These are phyloP conservation scores for Brachionus rubens DNA, from an alignment of 1,140 invertebrate species.

Conservation along the genomic window DNA sequence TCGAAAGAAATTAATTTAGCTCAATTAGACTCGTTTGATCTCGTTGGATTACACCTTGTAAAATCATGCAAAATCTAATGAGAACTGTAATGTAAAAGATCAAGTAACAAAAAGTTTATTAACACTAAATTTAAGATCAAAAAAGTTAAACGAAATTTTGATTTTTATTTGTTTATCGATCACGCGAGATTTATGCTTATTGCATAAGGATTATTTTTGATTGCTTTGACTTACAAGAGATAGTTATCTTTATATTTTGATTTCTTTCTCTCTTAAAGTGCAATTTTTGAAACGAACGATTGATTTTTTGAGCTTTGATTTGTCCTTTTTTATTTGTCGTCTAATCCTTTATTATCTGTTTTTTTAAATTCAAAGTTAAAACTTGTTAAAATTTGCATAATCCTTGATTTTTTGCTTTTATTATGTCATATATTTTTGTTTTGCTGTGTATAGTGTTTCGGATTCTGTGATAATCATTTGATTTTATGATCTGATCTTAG, in stretches of 20 bases:
- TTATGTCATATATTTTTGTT: constrained; percentile 28
- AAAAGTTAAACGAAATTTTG: background rate
- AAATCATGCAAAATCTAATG: background rate
- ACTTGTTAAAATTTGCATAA: constrained; percentile 10
- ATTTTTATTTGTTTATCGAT: background rate
- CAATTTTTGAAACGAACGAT: constrained; percentile 20
- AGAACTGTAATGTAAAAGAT: background rate
- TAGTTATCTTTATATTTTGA: background rate
- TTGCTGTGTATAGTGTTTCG: background rate
- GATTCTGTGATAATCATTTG: background rate
- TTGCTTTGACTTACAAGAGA: background rate
- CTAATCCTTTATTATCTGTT: constrained; percentile 16
- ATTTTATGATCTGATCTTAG: background rate
- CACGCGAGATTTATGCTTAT: constrained; percentile 27
- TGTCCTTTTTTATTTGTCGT: background rate
- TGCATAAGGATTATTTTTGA: constrained; percentile 9
- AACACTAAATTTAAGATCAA: constrained; percentile 36
- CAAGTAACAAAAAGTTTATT: constrained; percentile 29
- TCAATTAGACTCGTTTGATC: constrained; percentile 14
- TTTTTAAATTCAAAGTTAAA: background rate
- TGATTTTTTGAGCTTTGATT: constrained; percentile 41
- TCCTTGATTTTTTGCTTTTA: constrained; percentile 6
- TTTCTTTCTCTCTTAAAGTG: background rate
- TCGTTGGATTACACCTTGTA: constrained; percentile 1
- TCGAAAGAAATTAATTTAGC: constrained; percentile 7